Evolutionary conservation across 2,113 vertebrate genomes (phyloP).

Genomic region (Rana temporaria): DNA sequence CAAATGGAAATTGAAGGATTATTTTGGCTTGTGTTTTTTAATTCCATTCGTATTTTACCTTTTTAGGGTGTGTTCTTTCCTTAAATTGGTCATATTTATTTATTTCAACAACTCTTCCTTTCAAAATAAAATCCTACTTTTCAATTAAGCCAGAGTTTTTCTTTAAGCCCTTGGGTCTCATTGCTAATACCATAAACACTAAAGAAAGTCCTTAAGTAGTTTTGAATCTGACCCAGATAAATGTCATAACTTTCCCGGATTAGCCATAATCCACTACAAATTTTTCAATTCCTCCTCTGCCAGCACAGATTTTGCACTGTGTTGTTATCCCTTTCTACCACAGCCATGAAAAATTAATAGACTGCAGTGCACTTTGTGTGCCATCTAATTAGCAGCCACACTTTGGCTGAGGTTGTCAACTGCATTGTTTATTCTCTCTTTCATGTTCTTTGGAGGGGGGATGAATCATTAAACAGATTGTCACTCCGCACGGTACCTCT

Average conservation of each 20-base stretch:
- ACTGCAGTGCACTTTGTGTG: slow-evolving; percentile 37
- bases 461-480: slow-evolving; percentile 44
- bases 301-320: slow-evolving; percentile 20
- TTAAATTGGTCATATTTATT: too few species aligned
- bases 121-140: too few species aligned
- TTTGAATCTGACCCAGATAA: slow-evolving; percentile 6
- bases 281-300: slow-evolving; percentile 30
- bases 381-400: slow-evolving; percentile 44
- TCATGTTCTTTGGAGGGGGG: slow-evolving; percentile 29
- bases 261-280: slow-evolving; percentile 12
- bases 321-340: slow-evolving; percentile 34
- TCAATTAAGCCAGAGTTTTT: too few species aligned
- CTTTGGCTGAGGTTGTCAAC: slow-evolving; percentile 51
- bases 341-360: slow-evolving; percentile 49
- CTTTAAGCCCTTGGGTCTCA: background rate
- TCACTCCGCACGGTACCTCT: slow-evolving; percentile 10
- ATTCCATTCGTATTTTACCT: too few species aligned
- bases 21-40: too few species aligned
- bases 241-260: background rate
- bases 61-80: too few species aligned
- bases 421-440: slow-evolving; percentile 37
- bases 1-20: too few species aligned
- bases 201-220: background rate
- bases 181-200: background rate
- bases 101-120: too few species aligned